Conservation (phyloP, 2,113 vertebrate genomes). For the Struthio camelus region DNA sequence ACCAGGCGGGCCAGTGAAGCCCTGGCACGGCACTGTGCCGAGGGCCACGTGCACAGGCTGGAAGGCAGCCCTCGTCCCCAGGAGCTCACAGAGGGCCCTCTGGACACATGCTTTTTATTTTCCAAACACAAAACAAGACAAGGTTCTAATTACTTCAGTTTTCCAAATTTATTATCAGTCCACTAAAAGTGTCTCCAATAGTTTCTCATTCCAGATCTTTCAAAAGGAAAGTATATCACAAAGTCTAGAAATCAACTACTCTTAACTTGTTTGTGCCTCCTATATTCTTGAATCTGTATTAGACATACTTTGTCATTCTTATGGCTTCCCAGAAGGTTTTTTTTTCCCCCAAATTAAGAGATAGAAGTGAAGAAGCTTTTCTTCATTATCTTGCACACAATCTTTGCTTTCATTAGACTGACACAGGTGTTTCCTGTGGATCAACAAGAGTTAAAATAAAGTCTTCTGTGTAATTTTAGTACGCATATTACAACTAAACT, state of each 20-base stretch:
- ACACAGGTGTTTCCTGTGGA: not conserved
- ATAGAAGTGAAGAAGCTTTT: not conserved
- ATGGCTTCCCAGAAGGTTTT: not conserved
- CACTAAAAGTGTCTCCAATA: not conserved
- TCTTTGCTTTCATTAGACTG: not conserved
- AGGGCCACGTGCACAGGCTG: accelerated
- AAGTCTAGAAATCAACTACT: not conserved
- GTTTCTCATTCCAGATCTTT: not conserved
- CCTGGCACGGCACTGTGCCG: not conserved
- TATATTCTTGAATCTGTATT: not conserved
- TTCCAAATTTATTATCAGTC: accelerated
- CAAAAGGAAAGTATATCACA: not conserved
- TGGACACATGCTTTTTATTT: not conserved
- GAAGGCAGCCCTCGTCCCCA: not conserved
- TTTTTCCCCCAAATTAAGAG: not conserved
- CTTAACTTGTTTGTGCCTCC: not conserved
- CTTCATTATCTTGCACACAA: not conserved
- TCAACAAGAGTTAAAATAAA: not conserved
- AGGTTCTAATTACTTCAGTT: not conserved
- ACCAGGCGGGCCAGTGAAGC: not conserved
- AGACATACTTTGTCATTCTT: not conserved
- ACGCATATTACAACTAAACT: not conserved
- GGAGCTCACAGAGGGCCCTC: not conserved
- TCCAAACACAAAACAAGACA: not conserved
- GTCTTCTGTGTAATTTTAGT: not conserved